phyloP scores from a whole-genome alignment of 1,140 invertebrate species.

The Drosophila chauvacae region DNA sequence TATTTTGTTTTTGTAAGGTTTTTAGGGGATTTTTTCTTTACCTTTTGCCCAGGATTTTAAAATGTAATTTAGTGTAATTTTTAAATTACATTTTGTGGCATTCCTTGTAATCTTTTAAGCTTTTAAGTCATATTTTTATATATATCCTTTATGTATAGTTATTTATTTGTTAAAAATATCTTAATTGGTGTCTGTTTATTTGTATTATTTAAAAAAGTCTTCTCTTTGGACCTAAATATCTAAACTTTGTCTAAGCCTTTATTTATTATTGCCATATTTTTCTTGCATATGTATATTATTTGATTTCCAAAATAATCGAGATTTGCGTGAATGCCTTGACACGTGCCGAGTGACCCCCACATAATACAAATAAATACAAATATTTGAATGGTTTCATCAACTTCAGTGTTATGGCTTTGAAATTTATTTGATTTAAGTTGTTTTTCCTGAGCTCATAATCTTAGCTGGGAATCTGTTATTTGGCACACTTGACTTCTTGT shows the following conservation, averaged over 20 bases:
- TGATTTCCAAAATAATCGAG: conserved; percentile 2
- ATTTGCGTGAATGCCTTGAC: not conserved
- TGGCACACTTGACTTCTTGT: conserved; percentile 21
- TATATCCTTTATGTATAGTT: not conserved
- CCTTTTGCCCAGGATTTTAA: too few relatives aligned
- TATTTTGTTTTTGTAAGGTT: too few relatives aligned
- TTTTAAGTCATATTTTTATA: not conserved
- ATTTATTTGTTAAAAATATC: not conserved
- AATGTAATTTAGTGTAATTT: too few relatives aligned
- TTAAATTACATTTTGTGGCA: not conserved
- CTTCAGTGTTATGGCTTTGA: not conserved
- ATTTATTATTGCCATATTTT: conserved; percentile 10
- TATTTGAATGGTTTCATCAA: conserved; percentile 2
- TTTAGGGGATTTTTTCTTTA: too few relatives aligned
- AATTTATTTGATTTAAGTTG: conserved; percentile 8
- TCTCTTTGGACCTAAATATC: not conserved
- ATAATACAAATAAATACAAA: not conserved
- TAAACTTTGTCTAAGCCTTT: not conserved
- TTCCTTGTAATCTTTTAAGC: too few relatives aligned
- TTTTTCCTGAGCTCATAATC: not conserved
- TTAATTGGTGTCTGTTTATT: not conserved
- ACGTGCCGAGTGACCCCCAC: not conserved
- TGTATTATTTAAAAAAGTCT: not conserved
- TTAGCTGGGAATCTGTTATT: conserved; percentile 3
- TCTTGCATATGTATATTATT: not conserved